Evolutionary conservation across 2,113 vertebrate species (phyloP).

Genomic region (Gambusia affinis): DNA sequence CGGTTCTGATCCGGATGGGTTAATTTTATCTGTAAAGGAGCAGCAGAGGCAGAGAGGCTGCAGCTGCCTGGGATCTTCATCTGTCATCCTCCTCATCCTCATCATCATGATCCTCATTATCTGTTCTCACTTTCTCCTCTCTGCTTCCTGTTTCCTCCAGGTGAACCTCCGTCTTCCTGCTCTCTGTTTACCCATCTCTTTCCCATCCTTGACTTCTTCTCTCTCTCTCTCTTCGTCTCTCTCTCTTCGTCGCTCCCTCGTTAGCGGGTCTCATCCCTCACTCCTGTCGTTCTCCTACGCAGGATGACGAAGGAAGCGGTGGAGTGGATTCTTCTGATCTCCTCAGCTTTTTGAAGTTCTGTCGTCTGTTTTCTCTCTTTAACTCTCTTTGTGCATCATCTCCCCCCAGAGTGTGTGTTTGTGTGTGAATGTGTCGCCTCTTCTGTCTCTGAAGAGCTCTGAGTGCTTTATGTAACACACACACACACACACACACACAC

Average conservation of each 20-base stretch:
- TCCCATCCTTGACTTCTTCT: background rate
- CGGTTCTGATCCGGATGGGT: background rate
- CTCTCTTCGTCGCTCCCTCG: background rate
- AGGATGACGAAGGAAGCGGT: constrained; percentile 1
- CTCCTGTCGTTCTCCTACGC: background rate
- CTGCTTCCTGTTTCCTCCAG: background rate
- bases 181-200: background rate
- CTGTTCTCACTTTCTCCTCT: too few relatives aligned
- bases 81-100: too few relatives aligned
- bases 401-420: constrained; percentile 8
- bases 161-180: background rate
- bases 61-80: background rate
- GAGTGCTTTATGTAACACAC: constrained; percentile 2
- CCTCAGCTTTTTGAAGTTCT: constrained; percentile 20
- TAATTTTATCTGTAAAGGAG: background rate
- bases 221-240: background rate
- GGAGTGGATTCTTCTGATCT: constrained; percentile 23
- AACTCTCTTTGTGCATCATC: constrained; percentile 49
- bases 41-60: background rate
- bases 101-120: too few relatives aligned
- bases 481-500: constrained; percentile 1
- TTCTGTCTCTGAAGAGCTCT: constrained; percentile 6
- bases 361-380: constrained; percentile 24
- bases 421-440: constrained; percentile 4
- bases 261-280: background rate